These are phyloP conservation scores for Nymphalis io DNA, from an alignment of 1,140 invertebrate genomes.

Conservation along the genomic window DNA sequence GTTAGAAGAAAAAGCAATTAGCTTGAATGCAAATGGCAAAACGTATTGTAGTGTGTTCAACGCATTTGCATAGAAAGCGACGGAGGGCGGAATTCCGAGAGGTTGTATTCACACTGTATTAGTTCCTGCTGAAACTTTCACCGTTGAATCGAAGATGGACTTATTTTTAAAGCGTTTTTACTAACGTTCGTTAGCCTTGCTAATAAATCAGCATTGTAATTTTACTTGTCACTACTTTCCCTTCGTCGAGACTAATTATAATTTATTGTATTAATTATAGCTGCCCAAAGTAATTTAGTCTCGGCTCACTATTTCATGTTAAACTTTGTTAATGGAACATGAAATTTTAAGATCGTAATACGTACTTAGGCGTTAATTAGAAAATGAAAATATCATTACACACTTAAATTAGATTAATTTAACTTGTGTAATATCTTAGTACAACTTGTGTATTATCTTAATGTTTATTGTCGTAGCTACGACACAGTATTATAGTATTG, in stretches of 20 bases:
- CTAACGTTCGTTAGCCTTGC: constrained; percentile 8
- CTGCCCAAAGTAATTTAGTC: not conserved
- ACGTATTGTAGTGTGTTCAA: constrained; percentile 66
- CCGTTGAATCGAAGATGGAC: not conserved
- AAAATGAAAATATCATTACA: too few relatives aligned
- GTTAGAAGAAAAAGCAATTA: constrained; percentile 73
- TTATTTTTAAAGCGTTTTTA: constrained; percentile 17
- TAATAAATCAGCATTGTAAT: constrained; percentile 24
- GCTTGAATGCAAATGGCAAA: constrained; percentile 65
- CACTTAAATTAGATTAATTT: too few relatives aligned
- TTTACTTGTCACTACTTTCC: constrained; percentile 19
- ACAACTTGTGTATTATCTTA: too few relatives aligned
- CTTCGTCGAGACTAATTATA: constrained; percentile 11
- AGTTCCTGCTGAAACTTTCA: constrained; percentile 55
- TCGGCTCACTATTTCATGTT: not conserved
- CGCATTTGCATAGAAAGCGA: constrained; percentile 69
- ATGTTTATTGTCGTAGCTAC: too few relatives aligned
- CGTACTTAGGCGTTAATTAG: not conserved
- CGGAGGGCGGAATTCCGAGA: constrained; percentile 54
- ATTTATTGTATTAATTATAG: not conserved
- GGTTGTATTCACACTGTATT: constrained; percentile 42
- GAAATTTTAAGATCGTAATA: not conserved
- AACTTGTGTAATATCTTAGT: too few relatives aligned
- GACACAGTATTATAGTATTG: too few relatives aligned
- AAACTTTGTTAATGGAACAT: constrained; percentile 1